These are phyloP conservation scores for Euproctis similis DNA, from an alignment of 2,888 invertebrate genomes.

Conservation along the genomic window DNA sequence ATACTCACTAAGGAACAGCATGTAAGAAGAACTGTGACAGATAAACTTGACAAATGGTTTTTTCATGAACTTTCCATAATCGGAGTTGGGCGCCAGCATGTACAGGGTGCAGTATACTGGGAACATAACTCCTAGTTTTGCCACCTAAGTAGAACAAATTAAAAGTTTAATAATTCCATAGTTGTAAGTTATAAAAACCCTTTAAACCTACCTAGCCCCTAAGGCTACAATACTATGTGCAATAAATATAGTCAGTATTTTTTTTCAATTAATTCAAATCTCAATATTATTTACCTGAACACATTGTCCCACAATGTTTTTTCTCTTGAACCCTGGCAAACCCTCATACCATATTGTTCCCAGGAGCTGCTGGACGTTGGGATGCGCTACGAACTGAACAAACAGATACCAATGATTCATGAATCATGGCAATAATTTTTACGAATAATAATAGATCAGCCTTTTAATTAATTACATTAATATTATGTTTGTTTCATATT, in stretches of 20 bases:
- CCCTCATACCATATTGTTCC: conserved; percentile 99
- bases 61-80: conserved; percentile 92
- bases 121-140: conserved; percentile 92
- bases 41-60: conserved; percentile 99
- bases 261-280: not conserved
- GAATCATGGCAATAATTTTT: too few relatives aligned
- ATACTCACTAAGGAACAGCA: conserved; percentile 93
- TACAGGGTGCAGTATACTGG: conserved; percentile 95
- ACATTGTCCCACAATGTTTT: conserved; percentile 91
- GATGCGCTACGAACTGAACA: conserved; percentile 95
- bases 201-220: too few relatives aligned
- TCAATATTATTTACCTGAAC: conserved; percentile 79
- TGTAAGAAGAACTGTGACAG: conserved; percentile 96
- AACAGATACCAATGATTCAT: too few relatives aligned
- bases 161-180: too few relatives aligned
- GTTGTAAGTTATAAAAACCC: too few relatives aligned
- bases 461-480: too few relatives aligned
- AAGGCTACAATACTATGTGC: too few relatives aligned
- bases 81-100: conserved; percentile 92
- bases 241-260: too few relatives aligned
- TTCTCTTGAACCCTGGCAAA: conserved; percentile 94
- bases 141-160: conserved; percentile 88
- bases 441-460: too few relatives aligned
- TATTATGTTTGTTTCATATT: too few relatives aligned
- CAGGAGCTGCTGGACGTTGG: conserved; percentile 96